phyloP scores from a whole-genome alignment of 2,113 vertebrate genomes.

The Drymodes brunneopygia region DNA sequence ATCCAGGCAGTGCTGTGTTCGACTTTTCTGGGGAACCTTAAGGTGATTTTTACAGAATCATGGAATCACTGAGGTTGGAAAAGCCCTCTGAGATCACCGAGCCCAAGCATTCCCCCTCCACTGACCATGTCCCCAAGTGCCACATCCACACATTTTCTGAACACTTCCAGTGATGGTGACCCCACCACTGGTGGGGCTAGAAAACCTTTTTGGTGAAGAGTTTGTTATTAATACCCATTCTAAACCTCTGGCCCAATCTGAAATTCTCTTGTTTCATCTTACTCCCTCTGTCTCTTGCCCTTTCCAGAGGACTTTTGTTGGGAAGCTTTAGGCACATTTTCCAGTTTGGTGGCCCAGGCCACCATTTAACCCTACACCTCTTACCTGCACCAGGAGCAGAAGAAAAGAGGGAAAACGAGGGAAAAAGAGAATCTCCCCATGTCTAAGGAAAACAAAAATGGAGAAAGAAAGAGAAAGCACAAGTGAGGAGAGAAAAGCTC shows the following conservation, averaged over 20 bases:
- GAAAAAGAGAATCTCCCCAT: not conserved
- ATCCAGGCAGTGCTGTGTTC: not conserved
- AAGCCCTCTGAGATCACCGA: not conserved
- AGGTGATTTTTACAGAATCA: not conserved
- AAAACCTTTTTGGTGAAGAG: not conserved
- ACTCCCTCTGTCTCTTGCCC: not conserved
- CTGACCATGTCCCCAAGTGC: not conserved
- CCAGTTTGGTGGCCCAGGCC: not conserved
- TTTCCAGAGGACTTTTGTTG: not conserved
- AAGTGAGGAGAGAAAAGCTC: not conserved
- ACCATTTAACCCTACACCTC: not conserved
- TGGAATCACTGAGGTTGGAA: not conserved
- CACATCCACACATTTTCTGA: accelerated
- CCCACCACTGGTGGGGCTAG: not conserved
- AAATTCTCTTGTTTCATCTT: not conserved
- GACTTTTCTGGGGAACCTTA: not conserved
- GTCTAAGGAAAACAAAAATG: not conserved
- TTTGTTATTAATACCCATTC: not conserved
- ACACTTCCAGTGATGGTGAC: not conserved
- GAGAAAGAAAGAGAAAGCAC: not conserved
- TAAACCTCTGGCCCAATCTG: not conserved
- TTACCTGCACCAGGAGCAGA: not conserved
- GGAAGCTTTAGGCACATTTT: not conserved
- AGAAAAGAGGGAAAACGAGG: not conserved
- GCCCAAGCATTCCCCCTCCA: not conserved